Conservation (phyloP, 2,888 invertebrate genomes). For the Ceriagrion tenellum region DNA sequence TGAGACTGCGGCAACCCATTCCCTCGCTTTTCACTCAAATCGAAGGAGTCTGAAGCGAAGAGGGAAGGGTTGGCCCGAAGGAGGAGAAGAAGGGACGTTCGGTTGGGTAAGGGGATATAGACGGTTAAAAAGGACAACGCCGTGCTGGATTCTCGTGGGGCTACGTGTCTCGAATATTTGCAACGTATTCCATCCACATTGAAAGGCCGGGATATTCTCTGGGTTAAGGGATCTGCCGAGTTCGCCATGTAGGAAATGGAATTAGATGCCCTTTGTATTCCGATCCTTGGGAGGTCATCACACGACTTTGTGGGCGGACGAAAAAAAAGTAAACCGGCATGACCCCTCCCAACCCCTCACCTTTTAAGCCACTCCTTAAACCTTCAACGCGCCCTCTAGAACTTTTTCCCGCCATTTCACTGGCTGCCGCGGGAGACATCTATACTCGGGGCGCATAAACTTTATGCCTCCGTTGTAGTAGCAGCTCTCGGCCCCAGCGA, state of each 20-base stretch:
- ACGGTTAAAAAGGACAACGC: constrained; percentile 48
- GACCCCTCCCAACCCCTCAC: not conserved
- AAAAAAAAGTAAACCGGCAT: not conserved
- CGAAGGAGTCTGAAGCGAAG: not conserved
- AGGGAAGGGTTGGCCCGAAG: not conserved
- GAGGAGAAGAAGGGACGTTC: not conserved
- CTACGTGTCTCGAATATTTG: constrained; percentile 57
- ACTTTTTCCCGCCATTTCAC: not conserved
- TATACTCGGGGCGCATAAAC: constrained; percentile 18
- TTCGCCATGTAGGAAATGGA: constrained; percentile 56
- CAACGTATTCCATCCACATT: constrained; percentile 5
- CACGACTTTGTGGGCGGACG: constrained; percentile 31
- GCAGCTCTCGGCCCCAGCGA: not conserved
- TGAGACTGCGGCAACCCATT: not conserved
- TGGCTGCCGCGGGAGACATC: constrained; percentile 35
- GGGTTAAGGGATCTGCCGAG: constrained; percentile 40
- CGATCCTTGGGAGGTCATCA: constrained; percentile 54
- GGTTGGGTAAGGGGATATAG: not conserved
- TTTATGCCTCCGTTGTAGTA: not conserved
- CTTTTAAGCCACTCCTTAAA: not conserved
- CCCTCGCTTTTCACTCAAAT: not conserved
- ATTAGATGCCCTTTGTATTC: constrained; percentile 63
- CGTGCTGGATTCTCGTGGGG: constrained; percentile 28
- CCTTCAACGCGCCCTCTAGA: not conserved
- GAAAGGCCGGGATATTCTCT: constrained; percentile 30